A percentile compares a stretch with the other conserved stretches of the same genome.
phyloP scores from a whole-genome alignment of 2,888 invertebrate species.

The Timema podura region DNA sequence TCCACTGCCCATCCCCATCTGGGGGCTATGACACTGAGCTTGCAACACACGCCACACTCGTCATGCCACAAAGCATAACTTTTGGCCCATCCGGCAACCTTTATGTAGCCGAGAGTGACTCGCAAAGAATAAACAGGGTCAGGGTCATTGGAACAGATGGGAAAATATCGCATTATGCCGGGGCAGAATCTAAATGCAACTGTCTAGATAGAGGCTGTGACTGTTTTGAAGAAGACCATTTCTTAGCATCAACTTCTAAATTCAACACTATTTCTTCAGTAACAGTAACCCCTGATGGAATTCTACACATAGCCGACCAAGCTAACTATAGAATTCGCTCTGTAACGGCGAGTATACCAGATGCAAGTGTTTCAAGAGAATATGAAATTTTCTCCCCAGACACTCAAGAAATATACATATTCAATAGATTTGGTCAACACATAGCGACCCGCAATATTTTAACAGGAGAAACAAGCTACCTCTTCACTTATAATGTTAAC shows the following conservation, averaged over 20 bases:
- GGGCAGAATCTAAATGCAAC: constrained; percentile 90
- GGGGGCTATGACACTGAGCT: constrained; percentile 78
- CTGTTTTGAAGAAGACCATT: constrained; percentile 89
- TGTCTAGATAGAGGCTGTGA: constrained; percentile 88
- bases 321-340: constrained; percentile 84
- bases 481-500: constrained; percentile 94
- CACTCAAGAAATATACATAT: constrained; percentile 90
- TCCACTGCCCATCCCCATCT: constrained; percentile 84
- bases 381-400: constrained; percentile 95
- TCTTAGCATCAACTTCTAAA: constrained; percentile 86
- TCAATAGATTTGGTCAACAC: constrained; percentile 93
- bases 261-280: constrained; percentile 92
- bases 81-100: constrained; percentile 90
- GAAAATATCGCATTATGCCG: constrained; percentile 88
- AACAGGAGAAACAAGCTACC: constrained; percentile 90
- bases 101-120: constrained; percentile 93
- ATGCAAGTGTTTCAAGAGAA: constrained; percentile 75
- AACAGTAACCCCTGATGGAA: constrained; percentile 88
- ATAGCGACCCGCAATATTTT: constrained; percentile 89
- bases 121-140: constrained; percentile 88
- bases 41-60: constrained; percentile 85
- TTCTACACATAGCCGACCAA: constrained; percentile 93
- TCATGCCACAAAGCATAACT: constrained; percentile 91
- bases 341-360: constrained; percentile 85
- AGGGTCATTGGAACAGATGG: constrained; percentile 91